Evolutionary conservation across 2,888 invertebrate species (phyloP).

Genomic region (Embidobia sp.): DNA sequence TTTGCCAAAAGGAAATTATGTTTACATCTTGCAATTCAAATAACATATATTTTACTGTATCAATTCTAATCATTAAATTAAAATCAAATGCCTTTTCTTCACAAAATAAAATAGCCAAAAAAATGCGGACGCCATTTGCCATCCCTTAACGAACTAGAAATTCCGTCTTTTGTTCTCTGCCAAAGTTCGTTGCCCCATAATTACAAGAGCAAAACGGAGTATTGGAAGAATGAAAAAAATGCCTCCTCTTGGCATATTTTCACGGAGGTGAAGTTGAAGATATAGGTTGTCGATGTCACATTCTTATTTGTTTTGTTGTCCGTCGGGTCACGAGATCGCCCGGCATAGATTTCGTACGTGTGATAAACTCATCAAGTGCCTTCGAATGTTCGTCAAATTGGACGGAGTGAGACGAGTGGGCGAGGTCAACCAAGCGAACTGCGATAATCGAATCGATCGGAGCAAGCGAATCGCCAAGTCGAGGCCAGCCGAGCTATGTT

Average conservation of each 20-base stretch:
- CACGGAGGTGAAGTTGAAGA: constrained; percentile 21
- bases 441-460: constrained; percentile 62
- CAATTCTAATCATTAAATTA: too few relatives aligned
- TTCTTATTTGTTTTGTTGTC: constrained; percentile 33
- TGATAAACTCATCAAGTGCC: constrained; percentile 64
- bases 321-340: constrained; percentile 50
- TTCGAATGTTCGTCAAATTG: constrained; percentile 61
- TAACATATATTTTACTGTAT: too few relatives aligned
- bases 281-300: constrained; percentile 35
- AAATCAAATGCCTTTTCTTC: too few relatives aligned
- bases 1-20: too few relatives aligned
- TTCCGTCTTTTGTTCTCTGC: background rate
- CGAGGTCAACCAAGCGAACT: constrained; percentile 55
- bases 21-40: too few relatives aligned
- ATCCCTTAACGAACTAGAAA: too few relatives aligned
- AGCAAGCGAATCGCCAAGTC: constrained; percentile 4
- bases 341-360: constrained; percentile 45
- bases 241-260: constrained; percentile 14
- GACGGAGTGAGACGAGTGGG: constrained; percentile 39
- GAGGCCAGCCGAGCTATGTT: constrained; percentile 9
- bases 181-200: constrained; percentile 14
- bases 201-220: constrained; percentile 7
- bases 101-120: too few relatives aligned
- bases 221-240: background rate
- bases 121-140: too few relatives aligned